Conservation (phyloP, 2,888 invertebrate species). For the Hymenopus coronatus region DNA sequence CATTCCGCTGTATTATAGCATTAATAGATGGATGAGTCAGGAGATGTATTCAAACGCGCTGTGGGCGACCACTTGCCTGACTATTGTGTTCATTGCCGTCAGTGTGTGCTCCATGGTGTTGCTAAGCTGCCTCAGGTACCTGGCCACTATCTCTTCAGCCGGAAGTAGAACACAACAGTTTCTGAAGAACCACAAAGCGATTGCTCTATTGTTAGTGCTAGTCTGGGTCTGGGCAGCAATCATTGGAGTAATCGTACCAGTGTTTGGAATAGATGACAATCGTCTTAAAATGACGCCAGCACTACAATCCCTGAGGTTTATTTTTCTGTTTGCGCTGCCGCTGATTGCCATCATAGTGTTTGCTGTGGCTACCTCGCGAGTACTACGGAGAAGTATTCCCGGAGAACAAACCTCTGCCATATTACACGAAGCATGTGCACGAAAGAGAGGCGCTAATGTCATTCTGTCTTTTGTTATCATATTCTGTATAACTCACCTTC, state of each 20-base stretch:
- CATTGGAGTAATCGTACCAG: neutral
- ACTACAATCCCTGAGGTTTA: too few species aligned
- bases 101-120: neutral
- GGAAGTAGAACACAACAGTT: neutral
- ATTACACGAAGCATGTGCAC: neutral
- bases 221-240: neutral
- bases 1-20: neutral
- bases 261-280: fast-evolving
- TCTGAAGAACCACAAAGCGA: neutral
- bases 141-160: too few species aligned
- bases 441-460: neutral
- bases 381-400: neutral
- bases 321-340: too few species aligned
- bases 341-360: too few species aligned
- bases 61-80: neutral
- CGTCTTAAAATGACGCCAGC: neutral
- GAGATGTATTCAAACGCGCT: fast-evolving
- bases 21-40: neutral
- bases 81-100: neutral
- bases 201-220: neutral
- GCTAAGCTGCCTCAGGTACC: too few species aligned
- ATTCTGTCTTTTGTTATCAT: neutral
- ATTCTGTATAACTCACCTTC: neutral
- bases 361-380: neutral
- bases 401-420: neutral